phyloP scores from a whole-genome alignment of 1,140 invertebrate genomes.

The Meloidogyne hapla region DNA sequence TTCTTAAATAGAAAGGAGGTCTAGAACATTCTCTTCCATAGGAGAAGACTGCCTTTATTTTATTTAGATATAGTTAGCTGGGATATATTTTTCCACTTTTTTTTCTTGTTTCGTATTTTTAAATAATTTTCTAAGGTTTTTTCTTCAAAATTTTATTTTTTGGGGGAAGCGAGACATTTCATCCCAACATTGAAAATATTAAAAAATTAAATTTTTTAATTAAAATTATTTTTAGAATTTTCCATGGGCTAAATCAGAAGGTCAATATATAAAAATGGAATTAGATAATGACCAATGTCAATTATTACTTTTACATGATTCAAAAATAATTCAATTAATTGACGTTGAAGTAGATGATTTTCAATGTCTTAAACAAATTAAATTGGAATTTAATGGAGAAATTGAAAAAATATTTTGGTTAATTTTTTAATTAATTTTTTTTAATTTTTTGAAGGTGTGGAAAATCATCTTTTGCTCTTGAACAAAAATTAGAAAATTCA shows the following conservation, averaged over 20 bases:
- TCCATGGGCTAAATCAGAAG: conserved; percentile 29
- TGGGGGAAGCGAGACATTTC: no score
- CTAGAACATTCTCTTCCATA: no score
- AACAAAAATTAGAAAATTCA: not conserved
- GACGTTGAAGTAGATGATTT: conserved; percentile 20
- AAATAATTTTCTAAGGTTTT: no score
- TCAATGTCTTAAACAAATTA: conserved; percentile 14
- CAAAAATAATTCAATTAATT: conserved; percentile 29
- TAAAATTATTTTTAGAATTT: conserved; percentile 23
- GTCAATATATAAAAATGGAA: conserved; percentile 25
- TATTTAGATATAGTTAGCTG: no score
- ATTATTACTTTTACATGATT: conserved; percentile 34
- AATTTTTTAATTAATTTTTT: not conserved
- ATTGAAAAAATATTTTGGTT: conserved; percentile 9
- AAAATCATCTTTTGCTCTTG: conserved; percentile 9
- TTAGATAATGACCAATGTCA: conserved; percentile 16
- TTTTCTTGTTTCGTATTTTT: no score
- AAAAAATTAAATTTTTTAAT: conserved; percentile 4
- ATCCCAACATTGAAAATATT: no score
- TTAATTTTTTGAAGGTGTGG: conserved; percentile 20
- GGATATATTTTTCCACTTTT: no score
- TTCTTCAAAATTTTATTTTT: no score
- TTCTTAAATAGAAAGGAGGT: no score
- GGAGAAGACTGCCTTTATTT: no score
- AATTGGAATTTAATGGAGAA: conserved; percentile 9